Evolutionary conservation across 2,797 vertebrate species (phyloP).

Genomic region (Mastacembelus armatus): DNA sequence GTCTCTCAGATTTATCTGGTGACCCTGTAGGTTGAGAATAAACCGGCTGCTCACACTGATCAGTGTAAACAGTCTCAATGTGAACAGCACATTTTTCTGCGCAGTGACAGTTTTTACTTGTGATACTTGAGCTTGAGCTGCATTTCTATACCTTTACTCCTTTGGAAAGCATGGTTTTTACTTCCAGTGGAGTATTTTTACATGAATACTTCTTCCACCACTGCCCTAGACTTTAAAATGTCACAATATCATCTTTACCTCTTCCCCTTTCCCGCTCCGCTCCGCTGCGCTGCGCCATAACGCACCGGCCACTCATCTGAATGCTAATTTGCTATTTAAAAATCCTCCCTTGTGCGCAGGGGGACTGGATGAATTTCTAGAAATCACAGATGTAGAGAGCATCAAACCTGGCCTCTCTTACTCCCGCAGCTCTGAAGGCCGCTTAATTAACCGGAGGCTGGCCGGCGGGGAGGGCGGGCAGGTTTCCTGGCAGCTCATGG

Average conservation of each 20-base stretch:
- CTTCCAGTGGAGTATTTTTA: neutral
- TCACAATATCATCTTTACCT: constrained; percentile 24
- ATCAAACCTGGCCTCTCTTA: constrained; percentile 90
- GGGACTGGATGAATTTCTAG: constrained; percentile 86
- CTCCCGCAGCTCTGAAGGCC: constrained; percentile 88
- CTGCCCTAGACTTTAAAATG: neutral
- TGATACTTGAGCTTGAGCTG: too few species aligned
- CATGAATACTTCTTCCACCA: neutral
- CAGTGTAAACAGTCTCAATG: too few species aligned
- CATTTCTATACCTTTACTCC: neutral
- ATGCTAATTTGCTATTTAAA: constrained; percentile 98
- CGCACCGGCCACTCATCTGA: constrained; percentile 86
- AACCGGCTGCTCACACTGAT: too few species aligned
- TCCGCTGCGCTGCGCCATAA: constrained; percentile 23
- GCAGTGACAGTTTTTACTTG: too few species aligned
- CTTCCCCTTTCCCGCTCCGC: constrained; percentile 3
- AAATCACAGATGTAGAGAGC: constrained; percentile 96
- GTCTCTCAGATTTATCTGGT: too few species aligned
- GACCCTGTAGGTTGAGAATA: too few species aligned
- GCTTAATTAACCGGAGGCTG: constrained; percentile 96
- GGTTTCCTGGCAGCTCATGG: constrained; percentile 86
- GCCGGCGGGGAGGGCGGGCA: constrained; percentile 89
- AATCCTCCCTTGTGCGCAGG: constrained; percentile 89
- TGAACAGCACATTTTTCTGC: too few species aligned
- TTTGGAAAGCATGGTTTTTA: too few species aligned